phyloP scores from a whole-genome alignment of 2,113 vertebrate species.

The Dascyllus trimaculatus region DNA sequence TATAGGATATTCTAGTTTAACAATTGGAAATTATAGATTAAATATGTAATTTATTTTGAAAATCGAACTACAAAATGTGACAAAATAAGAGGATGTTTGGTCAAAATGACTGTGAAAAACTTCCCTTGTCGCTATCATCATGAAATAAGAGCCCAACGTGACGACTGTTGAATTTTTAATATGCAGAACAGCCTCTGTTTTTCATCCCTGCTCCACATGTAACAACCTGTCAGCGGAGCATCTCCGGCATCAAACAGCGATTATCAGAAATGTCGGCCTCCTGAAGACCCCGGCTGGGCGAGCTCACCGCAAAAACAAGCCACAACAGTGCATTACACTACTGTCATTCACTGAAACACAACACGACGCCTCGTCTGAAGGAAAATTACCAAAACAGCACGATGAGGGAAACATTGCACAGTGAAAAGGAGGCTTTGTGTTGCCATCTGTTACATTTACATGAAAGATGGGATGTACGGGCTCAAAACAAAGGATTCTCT shows the following conservation, averaged over 20 bases:
- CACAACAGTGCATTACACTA: constrained; percentile 1
- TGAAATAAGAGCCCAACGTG: not conserved
- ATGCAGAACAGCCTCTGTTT: constrained; percentile 15
- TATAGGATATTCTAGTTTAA: too few relatives aligned
- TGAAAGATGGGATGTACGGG: too few relatives aligned
- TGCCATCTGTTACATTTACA: too few relatives aligned
- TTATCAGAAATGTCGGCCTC: not conserved
- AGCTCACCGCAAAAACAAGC: constrained; percentile 21
- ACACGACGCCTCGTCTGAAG: not conserved
- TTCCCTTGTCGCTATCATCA: not conserved
- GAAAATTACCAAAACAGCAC: not conserved
- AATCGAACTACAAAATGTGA: not conserved
- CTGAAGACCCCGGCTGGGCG: constrained; percentile 1
- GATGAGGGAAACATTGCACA: not conserved
- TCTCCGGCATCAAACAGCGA: constrained; percentile 24
- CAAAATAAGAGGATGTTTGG: not conserved
- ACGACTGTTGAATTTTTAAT: constrained; percentile 12
- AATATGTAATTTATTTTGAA: too few relatives aligned
- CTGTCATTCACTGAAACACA: constrained; percentile 10
- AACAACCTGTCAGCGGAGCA: constrained; percentile 27
- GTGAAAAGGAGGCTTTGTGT: too few relatives aligned
- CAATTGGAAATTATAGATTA: too few relatives aligned
- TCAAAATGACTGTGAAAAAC: not conserved
- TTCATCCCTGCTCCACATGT: not conserved
- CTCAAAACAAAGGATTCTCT: too few relatives aligned